Base-by-base conservation (phyloP, 2,113 vertebrate genomes). In the Mesitornis unicolor region DNA sequence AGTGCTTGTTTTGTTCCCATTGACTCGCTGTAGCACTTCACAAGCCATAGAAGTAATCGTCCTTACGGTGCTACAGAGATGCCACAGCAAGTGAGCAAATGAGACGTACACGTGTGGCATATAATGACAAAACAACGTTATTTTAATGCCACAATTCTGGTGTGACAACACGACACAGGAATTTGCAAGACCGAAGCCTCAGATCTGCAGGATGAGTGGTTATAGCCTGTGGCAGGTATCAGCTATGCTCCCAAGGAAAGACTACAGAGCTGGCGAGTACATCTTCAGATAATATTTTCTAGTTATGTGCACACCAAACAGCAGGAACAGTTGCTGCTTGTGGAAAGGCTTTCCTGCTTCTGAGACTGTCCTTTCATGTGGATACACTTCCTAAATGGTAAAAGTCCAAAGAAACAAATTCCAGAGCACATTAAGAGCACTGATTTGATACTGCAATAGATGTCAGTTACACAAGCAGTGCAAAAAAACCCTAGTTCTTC, bases 401-500 rank as follows among this genome's bases (percentile, higher is more conserved):
- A 4, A 80, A 71, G 53, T 90, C 84, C 47, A 78, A 91, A 75
- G 80, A 74, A n/a, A 4, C 53, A 73, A 91, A 95, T 93, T 87
- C 84, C 92, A 91, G 74, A 84, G 87, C 56, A 54, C 93, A 95
- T 87, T 75, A 84, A 82, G 87, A 93, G 87, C 84, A 91, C 82
- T 2, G 13, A 64, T 45, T 84, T 68, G 84, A 94, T 93, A 84
- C 87, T 94, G 93, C 95, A 93, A 90, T 43, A 85, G 78, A 79
- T 79, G 90, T 18, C 31, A 79, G 92, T 96, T 97, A 94, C 40
- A 82, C 96, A 97, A 97, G 87, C 84, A n/a, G 56, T 33, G 74
- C 51, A 91, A 89, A 91, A 74, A 90, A 75, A 1, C 0, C 60
- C 77, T 42, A 24, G 78, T 79, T 90, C 95, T 95, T 96, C 84